Evolutionary conservation across 2,797 vertebrate species (phyloP).

Genomic region (Melanotaenia maccullochi): DNA sequence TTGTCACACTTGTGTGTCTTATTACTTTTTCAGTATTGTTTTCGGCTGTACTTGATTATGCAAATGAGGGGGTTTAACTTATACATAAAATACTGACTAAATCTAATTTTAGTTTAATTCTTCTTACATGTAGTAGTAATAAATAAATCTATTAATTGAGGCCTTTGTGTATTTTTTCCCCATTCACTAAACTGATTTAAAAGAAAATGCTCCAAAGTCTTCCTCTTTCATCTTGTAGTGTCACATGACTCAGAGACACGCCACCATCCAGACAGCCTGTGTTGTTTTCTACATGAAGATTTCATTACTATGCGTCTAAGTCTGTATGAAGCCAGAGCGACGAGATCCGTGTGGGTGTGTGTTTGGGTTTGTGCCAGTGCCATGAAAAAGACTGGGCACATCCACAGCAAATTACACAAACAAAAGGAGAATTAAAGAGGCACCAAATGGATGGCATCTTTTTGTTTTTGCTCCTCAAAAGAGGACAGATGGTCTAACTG

Average conservation of each 20-base stretch:
- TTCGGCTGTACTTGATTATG: too few relatives aligned
- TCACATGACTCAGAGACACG: not conserved
- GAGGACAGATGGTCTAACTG: conserved; percentile 69
- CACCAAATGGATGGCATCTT: conserved; percentile 55
- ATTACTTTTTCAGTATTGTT: too few relatives aligned
- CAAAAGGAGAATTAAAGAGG: conserved; percentile 65
- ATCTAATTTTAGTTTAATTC: too few relatives aligned
- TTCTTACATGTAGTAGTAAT: too few relatives aligned
- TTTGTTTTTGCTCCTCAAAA: conserved; percentile 62
- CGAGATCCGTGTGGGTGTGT: conserved; percentile 10
- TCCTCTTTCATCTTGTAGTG: conserved; percentile 37
- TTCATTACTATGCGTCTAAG: conserved; percentile 23
- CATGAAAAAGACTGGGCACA: conserved; percentile 21
- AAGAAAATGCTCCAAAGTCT: conserved; percentile 7
- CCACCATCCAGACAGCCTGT: conserved; percentile 8
- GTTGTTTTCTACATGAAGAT: conserved; percentile 28
- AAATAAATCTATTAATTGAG: too few relatives aligned
- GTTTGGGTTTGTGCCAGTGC: conserved; percentile 24
- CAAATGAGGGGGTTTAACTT: not conserved
- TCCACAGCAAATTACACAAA: conserved; percentile 57
- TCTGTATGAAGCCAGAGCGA: conserved; percentile 18
- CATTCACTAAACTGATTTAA: not conserved
- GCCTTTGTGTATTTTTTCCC: too few relatives aligned
- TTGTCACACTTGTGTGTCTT: too few relatives aligned
- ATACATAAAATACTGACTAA: too few relatives aligned